A percentile compares a stretch with the other conserved stretches of the same genome.
phyloP scores from a whole-genome alignment of 2,797 vertebrate species.

The Gallinago solitaria region DNA sequence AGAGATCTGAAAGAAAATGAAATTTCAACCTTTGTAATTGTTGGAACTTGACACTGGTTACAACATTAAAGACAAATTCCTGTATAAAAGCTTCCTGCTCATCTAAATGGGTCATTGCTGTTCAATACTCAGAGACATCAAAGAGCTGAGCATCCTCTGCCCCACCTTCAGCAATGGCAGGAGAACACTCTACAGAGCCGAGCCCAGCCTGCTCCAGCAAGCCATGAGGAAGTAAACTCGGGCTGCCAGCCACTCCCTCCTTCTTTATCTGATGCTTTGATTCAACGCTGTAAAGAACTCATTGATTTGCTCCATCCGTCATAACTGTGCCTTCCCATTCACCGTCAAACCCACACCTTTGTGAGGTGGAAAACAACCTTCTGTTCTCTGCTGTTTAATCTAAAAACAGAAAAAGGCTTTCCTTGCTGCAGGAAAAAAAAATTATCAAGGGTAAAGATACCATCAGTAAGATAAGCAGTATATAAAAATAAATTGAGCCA shows the following conservation, averaged over 20 bases:
- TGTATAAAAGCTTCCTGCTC: neutral
- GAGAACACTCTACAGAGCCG: neutral
- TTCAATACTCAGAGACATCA: neutral
- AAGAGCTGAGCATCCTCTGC: slow-evolving; percentile 14
- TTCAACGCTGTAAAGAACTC: neutral
- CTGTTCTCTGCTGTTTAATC: slow-evolving; percentile 1
- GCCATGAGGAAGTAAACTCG: neutral
- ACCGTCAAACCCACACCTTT: neutral
- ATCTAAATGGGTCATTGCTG: neutral
- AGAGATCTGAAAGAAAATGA: neutral
- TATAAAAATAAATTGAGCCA: slow-evolving; percentile 29
- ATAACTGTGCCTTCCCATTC: neutral
- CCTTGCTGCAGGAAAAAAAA: neutral
- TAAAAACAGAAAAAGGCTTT: neutral
- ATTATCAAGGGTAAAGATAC: neutral
- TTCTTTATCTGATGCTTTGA: slow-evolving; percentile 48
- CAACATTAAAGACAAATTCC: slow-evolving; percentile 4
- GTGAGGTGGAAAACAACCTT: neutral
- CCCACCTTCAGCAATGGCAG: neutral
- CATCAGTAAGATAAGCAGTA: slow-evolving; percentile 35
- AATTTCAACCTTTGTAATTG: neutral
- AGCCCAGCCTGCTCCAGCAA: neutral
- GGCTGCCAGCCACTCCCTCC: slow-evolving; percentile 24
- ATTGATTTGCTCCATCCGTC: neutral
- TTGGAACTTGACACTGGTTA: neutral